Evolutionary conservation across 2,888 invertebrate species (phyloP).

Genomic region (Drosophila infuscata): DNA sequence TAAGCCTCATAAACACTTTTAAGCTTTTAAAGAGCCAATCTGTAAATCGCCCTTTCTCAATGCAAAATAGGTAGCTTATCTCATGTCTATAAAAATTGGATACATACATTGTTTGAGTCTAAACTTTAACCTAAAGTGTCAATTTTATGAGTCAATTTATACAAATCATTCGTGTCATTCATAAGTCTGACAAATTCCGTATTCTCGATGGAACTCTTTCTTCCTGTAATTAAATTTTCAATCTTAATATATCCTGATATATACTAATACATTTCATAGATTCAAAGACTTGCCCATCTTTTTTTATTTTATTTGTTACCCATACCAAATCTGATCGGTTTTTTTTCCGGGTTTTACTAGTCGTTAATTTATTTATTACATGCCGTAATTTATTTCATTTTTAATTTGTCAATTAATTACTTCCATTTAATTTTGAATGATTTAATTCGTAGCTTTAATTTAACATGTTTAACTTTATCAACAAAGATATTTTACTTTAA

Average conservation of each 20-base stretch:
- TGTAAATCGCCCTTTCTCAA: slow-evolving; percentile 31
- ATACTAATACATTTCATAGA: neutral
- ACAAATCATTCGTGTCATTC: neutral
- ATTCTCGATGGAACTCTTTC: neutral
- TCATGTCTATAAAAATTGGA: slow-evolving; percentile 13
- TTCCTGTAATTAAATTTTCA: neutral
- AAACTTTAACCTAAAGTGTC: neutral
- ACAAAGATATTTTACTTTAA: neutral
- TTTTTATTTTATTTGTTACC: neutral
- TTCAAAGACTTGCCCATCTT: neutral
- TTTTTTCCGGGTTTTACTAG: neutral
- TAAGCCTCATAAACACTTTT: slow-evolving; percentile 54
- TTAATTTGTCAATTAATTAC: neutral
- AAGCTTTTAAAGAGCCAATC: slow-evolving; percentile 53
- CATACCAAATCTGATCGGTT: neutral
- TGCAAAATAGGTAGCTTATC: slow-evolving; percentile 46
- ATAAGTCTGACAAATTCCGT: neutral
- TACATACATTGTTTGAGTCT: neutral
- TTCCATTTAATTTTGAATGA: neutral
- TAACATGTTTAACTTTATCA: neutral
- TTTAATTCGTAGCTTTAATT: neutral
- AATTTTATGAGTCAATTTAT: slow-evolving; percentile 1
- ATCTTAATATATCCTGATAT: neutral
- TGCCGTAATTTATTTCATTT: neutral
- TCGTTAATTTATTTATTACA: neutral